Evolutionary conservation across 2,888 invertebrate genomes (phyloP), one percentile per base, ranked within the genome.

Genomic region (Empis livida): DNA sequence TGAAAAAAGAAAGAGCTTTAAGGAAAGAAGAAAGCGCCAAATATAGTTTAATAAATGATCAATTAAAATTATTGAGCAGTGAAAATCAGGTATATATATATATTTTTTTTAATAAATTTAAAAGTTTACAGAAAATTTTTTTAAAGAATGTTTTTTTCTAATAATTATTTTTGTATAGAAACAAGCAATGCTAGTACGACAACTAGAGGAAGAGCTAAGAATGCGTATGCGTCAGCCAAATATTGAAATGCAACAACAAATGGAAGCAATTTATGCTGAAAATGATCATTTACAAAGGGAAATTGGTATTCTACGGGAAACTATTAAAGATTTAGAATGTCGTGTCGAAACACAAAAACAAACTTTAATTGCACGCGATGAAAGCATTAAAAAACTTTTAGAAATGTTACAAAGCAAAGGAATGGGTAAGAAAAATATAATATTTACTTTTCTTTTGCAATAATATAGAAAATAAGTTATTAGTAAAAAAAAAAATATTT

Each of bases 321-420:
- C 93, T 49, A 91, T 93, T 65, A 93, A 92, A 84, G 95, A 96
- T 73, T 76, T 96, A 71, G 96, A 96, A 72, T 75, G 96, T 62
- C 81, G 96, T 61, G 92, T 95, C 63, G 96, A 96, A 71, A 94
- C 95, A 31, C 96, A 97, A 73, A 96, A 96, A 71, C 95, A 96
- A 73, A 97, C 96, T 42, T 75, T 97, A 56, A 86, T 88, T 65
- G 93, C 96, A 43, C 78, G 96, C 60, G 96, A 97, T 72, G 96
- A 96, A 65, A 95, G 94, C 71, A 96, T 97, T 68, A 96, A 96
- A 75, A 96, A 95, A 72, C 79, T 97, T 61, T 78, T 97, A 63
- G 96, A 97, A 76, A 95, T 97, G 94, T 79, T 97, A 51, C 95
- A 96, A 71, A 92, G 88, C 68, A 94, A 93, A 75, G 93, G 93